Evolutionary conservation across 92 coral and sea anemone species (phyloP).

Genomic region (Bergia puertoricense): DNA sequence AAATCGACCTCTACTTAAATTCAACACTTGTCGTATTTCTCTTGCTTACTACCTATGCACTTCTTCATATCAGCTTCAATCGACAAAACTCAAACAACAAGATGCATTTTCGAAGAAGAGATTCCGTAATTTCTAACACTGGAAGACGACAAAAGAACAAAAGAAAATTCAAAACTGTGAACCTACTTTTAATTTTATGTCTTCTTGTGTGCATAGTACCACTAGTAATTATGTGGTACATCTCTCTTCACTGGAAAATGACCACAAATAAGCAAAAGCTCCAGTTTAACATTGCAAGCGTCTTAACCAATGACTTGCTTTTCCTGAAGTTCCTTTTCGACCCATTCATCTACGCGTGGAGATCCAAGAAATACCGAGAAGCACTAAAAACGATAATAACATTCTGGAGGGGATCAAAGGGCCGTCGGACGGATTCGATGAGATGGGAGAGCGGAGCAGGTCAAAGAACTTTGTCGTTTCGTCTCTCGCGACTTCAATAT

Average conservation of each 20-base stretch:
- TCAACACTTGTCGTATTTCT: slow-evolving; percentile 57
- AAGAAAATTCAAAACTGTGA: slow-evolving; percentile 56
- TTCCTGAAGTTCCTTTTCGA: slow-evolving; percentile 75
- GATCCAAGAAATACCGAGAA: slow-evolving; percentile 64
- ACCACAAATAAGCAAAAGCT: background rate
- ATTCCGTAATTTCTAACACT: slow-evolving; percentile 16
- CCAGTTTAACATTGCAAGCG: slow-evolving; percentile 41
- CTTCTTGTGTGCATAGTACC: slow-evolving; percentile 61
- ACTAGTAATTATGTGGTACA: slow-evolving; percentile 70
- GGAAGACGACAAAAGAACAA: slow-evolving; percentile 21
- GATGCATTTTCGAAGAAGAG: slow-evolving; percentile 43
- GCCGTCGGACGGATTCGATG: slow-evolving; percentile 9
- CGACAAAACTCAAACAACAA: slow-evolving; percentile 48
- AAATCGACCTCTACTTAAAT: slow-evolving; percentile 66
- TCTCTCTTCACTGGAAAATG: slow-evolving; percentile 59
- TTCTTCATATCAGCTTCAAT: slow-evolving; percentile 61
- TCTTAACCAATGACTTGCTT: slow-evolving; percentile 56
- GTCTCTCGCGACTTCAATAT: slow-evolving; percentile 17
- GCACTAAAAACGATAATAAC: slow-evolving; percentile 55
- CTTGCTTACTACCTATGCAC: slow-evolving; percentile 61
- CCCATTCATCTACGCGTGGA: slow-evolving; percentile 73
- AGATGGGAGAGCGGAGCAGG: background rate
- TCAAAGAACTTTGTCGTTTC: slow-evolving; percentile 19
- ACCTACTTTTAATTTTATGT: slow-evolving; percentile 61
- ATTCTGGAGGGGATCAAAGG: slow-evolving; percentile 23